Conservation (phyloP, 2,113 vertebrate genomes). For the Anguilla japonica region DNA sequence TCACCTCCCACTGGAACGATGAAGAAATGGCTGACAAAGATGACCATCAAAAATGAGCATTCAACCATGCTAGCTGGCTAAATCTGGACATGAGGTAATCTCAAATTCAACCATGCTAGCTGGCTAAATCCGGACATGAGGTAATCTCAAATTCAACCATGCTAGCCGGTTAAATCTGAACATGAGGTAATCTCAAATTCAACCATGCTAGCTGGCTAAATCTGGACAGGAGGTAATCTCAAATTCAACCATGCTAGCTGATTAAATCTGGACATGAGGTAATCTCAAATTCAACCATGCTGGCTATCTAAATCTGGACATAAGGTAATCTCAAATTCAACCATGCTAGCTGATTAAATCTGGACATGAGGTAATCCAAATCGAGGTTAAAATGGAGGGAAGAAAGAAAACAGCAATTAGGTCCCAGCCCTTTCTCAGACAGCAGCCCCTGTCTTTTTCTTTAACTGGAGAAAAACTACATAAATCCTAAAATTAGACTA, state of each 20-base stretch:
- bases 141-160: constrained; percentile 50
- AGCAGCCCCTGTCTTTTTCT: not conserved
- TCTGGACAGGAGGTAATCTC: constrained; percentile 40
- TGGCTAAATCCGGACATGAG: constrained; percentile 58
- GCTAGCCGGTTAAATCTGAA: constrained; percentile 61
- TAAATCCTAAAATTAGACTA: not conserved
- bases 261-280: constrained; percentile 11
- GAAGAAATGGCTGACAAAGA: constrained; percentile 36
- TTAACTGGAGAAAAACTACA: not conserved
- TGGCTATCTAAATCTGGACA: not conserved
- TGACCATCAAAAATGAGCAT: constrained; percentile 63
- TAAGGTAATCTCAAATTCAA: constrained; percentile 13
- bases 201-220: constrained; percentile 63
- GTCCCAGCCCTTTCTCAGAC: not conserved
- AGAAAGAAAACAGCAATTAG: not conserved
- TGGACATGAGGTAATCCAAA: constrained; percentile 18
- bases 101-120: constrained; percentile 55
- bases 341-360: too few relatives aligned
- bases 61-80: constrained; percentile 61
- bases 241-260: too few relatives aligned
- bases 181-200: constrained; percentile 28
- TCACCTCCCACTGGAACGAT: constrained; percentile 12
- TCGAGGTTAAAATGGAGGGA: not conserved
- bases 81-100: constrained; percentile 47
- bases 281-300: not conserved